A percentile compares a stretch with the other conserved stretches of the same genome.
These are phyloP conservation scores for Lordiphosa collinella DNA, from an alignment of 1,140 invertebrate species.

Conservation along the genomic window DNA sequence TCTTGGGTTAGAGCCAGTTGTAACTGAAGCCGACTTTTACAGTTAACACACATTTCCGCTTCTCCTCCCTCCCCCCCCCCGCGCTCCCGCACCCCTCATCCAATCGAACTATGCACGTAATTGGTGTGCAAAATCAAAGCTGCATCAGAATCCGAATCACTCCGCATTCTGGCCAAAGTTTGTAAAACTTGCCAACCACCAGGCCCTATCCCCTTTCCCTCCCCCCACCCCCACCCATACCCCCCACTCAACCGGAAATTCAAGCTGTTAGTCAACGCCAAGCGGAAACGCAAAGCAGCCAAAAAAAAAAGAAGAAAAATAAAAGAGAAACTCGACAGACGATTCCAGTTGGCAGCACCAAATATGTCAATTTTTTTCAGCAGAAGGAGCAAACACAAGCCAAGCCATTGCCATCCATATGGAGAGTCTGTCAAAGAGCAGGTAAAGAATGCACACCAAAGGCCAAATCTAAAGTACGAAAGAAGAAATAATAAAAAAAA, in stretches of 20 bases:
- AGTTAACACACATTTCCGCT: conserved; percentile 54
- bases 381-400: conserved; percentile 8
- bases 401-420: conserved; percentile 8
- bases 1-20: conserved; percentile 65
- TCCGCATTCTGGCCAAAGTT: conserved; percentile 37
- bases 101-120: conserved; percentile 33
- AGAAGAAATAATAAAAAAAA: background rate
- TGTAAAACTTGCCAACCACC: conserved; percentile 28
- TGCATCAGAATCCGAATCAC: conserved; percentile 55
- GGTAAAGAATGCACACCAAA: conserved; percentile 23
- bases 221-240: background rate
- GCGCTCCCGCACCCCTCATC: too few species aligned
- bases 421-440: conserved; percentile 27
- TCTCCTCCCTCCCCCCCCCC: background rate
- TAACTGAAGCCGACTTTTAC: conserved; percentile 7
- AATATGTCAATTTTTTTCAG: conserved; percentile 68
- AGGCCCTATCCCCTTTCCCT: background rate
- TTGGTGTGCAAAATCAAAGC: conserved; percentile 60
- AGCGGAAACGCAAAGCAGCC: conserved; percentile 56
- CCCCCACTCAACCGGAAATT: conserved; percentile 34
- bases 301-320: conserved; percentile 21
- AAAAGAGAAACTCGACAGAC: conserved; percentile 9
- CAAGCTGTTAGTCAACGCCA: conserved; percentile 68
- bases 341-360: conserved; percentile 49
- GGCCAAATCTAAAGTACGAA: conserved; percentile 69